A percentile compares a stretch with the other conserved stretches of the same genome.
Conservation (phyloP, 2,888 invertebrate genomes). For the Scaptomyza parva region DNA sequence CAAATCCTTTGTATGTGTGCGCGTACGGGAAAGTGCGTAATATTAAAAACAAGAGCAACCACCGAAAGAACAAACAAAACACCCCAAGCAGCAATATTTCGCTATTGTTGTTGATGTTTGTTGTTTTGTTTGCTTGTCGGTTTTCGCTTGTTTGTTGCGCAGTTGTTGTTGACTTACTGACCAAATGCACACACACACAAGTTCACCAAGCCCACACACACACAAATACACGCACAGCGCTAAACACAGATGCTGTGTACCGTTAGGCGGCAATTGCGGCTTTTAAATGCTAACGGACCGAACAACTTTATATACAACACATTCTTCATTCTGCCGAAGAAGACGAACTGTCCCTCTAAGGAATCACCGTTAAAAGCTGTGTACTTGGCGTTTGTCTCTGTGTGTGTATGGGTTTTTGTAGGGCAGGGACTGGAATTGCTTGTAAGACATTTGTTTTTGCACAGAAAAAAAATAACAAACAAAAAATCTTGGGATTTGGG, state of each 20-base stretch:
- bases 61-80: constrained; percentile 28
- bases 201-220: background rate
- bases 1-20: constrained; percentile 18
- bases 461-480: constrained; percentile 15
- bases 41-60: constrained; percentile 50
- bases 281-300: constrained; percentile 34
- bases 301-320: constrained; percentile 55
- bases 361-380: constrained; percentile 23
- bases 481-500: background rate
- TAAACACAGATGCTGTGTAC: constrained; percentile 13
- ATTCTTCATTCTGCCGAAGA: constrained; percentile 31
- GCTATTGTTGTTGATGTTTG: constrained; percentile 24
- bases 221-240: constrained; percentile 2
- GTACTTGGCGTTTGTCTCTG: constrained; percentile 14
- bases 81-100: constrained; percentile 25
- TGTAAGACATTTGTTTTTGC: constrained; percentile 14
- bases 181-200: constrained; percentile 44
- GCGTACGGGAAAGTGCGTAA: constrained; percentile 61
- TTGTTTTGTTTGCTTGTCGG: constrained; percentile 30
- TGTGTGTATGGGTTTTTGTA: constrained; percentile 33
- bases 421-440: constrained; percentile 40
- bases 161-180: constrained; percentile 66
- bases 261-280: constrained; percentile 27
- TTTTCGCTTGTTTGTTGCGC: constrained; percentile 41
- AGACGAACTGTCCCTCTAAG: constrained; percentile 19